A percentile compares a stretch with the other conserved stretches of the same genome.
phyloP scores from a whole-genome alignment of 2,113 vertebrate species.

The Rhodinocichla rosea region DNA sequence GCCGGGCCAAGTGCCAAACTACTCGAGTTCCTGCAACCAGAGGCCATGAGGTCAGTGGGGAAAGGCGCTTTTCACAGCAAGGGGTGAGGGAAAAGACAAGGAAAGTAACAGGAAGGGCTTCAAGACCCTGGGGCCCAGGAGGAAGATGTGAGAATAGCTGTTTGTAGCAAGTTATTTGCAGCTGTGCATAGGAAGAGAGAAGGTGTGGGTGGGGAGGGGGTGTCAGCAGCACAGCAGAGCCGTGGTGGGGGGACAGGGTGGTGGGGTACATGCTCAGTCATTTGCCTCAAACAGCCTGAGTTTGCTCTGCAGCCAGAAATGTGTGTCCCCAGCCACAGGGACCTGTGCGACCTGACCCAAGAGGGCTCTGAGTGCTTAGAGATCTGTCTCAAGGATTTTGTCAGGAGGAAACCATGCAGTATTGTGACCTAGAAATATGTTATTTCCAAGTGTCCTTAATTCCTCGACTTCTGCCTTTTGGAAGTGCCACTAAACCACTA shows the following conservation, averaged over 20 bases:
- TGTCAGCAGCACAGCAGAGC: not conserved
- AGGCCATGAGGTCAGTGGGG: not conserved
- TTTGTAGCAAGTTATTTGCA: not conserved
- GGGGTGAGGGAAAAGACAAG: not conserved
- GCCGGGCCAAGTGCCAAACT: conserved; percentile 14
- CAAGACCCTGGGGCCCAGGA: not conserved
- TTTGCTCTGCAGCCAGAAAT: not conserved
- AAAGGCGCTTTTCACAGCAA: not conserved
- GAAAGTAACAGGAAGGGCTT: not conserved
- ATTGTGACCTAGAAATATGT: not conserved
- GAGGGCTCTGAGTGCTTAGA: not conserved
- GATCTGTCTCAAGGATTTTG: not conserved
- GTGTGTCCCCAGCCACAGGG: not conserved
- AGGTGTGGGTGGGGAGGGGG: not conserved
- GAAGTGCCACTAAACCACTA: not conserved
- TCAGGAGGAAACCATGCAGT: not conserved
- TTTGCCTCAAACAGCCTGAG: not conserved
- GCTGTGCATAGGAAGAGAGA: not conserved
- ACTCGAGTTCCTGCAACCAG: not conserved
- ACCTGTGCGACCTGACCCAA: not conserved
- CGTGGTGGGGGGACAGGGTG: fast-evolving
- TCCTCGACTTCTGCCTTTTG: not conserved
- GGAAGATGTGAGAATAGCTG: not conserved
- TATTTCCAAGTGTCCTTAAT: conserved; percentile 29
- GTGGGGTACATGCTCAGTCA: not conserved